Evolutionary conservation across 1,140 invertebrate genomes (phyloP).

Genomic region (Neodiprion pinetum): DNA sequence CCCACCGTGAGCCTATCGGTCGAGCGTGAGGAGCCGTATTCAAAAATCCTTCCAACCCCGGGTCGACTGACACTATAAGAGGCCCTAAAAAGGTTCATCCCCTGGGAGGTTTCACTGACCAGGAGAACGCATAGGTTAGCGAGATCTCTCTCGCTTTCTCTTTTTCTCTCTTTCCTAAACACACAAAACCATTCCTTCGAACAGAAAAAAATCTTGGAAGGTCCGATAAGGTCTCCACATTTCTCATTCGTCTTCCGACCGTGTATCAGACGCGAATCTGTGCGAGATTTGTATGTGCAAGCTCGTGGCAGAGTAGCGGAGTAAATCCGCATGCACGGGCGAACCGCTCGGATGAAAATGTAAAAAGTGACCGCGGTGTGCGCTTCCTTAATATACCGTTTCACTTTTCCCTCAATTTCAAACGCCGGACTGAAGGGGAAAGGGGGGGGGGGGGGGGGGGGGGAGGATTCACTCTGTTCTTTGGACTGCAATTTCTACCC

Average conservation of each 20-base stretch:
- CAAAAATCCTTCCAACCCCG: neutral
- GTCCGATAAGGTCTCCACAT: constrained; percentile 1
- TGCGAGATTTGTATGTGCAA: no score
- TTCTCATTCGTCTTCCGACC: neutral
- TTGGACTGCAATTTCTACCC: constrained; percentile 1
- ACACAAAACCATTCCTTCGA: neutral
- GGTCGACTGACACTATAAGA: neutral
- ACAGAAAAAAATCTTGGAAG: neutral
- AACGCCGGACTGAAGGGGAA: neutral
- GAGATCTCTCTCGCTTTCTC: neutral
- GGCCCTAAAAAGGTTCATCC: neutral
- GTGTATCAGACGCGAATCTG: no score
- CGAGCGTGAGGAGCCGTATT: neutral
- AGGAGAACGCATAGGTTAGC: neutral
- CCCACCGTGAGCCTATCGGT: neutral
- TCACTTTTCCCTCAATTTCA: neutral
- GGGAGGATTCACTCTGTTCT: neutral
- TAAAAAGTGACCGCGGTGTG: neutral
- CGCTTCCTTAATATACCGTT: neutral
- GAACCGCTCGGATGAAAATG: neutral
- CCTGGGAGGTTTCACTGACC: neutral
- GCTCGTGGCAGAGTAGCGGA: neutral
- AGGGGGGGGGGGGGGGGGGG: neutral
- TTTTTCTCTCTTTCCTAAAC: neutral
- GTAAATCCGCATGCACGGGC: neutral